Percentiles rank a stretch among this genome's conserved stretches.
Conservation (phyloP, 2,888 invertebrate genomes). For the Bellardia bayeri region DNA sequence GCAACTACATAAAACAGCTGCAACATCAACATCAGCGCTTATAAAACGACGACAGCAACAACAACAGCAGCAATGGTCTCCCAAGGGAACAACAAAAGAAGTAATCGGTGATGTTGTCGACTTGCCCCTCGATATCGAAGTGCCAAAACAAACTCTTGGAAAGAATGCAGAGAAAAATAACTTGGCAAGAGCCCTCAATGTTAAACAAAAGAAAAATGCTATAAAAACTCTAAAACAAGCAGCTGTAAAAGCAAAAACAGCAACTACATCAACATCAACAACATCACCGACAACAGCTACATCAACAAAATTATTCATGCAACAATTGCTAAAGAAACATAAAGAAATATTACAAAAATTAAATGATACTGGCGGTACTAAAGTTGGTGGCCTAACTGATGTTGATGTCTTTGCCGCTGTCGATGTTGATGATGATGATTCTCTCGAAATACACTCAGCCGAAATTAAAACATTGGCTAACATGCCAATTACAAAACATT, state of each 20-base stretch:
- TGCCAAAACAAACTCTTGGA: constrained; percentile 39
- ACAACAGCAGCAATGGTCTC: constrained; percentile 69
- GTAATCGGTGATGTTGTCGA: constrained; percentile 71
- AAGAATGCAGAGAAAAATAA: constrained; percentile 44
- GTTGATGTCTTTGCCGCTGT: too few species aligned
- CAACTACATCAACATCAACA: constrained; percentile 8
- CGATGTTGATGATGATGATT: not conserved
- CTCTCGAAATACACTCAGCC: constrained; percentile 28
- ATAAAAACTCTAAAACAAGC: constrained; percentile 43
- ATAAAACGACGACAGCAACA: constrained; percentile 51
- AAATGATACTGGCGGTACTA: constrained; percentile 50
- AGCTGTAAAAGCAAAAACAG: not conserved
- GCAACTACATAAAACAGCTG: constrained; percentile 52
- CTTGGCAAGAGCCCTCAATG: constrained; percentile 54
- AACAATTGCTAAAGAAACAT: constrained; percentile 59
- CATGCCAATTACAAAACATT: constrained; percentile 26
- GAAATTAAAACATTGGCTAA: constrained; percentile 58
- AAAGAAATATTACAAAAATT: constrained; percentile 43
- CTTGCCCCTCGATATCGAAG: constrained; percentile 29
- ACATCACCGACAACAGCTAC: constrained; percentile 34
- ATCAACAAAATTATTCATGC: constrained; percentile 60
- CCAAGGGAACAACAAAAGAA: constrained; percentile 57
- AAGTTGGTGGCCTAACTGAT: not conserved
- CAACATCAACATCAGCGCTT: constrained; percentile 55
- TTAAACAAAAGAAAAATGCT: constrained; percentile 56